phyloP scores from a whole-genome alignment of 2,888 invertebrate genomes.

The Selenia dentaria region DNA sequence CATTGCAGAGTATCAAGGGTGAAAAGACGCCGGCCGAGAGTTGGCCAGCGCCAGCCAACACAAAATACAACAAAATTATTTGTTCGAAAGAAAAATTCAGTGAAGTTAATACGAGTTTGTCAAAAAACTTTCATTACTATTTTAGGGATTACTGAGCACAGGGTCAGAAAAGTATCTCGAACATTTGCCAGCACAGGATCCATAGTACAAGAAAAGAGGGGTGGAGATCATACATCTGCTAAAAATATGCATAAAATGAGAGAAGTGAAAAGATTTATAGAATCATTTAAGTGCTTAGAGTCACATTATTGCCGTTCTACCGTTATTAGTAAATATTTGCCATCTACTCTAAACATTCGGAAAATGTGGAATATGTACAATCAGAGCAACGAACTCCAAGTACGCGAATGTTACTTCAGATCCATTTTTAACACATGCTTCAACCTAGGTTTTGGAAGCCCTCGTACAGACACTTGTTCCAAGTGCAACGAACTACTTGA shows the following conservation, averaged over 20 bases:
- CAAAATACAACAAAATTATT: conserved; percentile 20
- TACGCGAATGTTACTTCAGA: conserved; percentile 21
- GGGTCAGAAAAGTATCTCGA: conserved; percentile 25
- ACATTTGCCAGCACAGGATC: conserved; percentile 25
- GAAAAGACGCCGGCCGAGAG: conserved; percentile 7
- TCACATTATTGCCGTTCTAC: conserved; percentile 32
- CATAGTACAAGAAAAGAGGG: conserved; percentile 28
- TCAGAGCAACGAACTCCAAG: conserved; percentile 11
- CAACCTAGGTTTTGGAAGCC: no score
- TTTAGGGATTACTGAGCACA: conserved; percentile 16
- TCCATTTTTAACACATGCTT: no score
- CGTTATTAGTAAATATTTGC: no score
- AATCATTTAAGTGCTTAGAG: conserved; percentile 28
- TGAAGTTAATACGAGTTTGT: conserved; percentile 22
- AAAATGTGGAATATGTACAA: conserved; percentile 22
- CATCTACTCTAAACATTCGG: no score
- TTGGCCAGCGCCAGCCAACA: conserved; percentile 23
- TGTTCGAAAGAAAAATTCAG: conserved; percentile 18
- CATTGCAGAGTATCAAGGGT: no score
- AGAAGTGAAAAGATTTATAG: no score
- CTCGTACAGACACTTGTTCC: no score
- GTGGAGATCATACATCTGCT: conserved; percentile 28
- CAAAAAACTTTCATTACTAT: conserved; percentile 11
- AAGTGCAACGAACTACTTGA: conserved; percentile 23
- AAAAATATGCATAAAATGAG: conserved; percentile 25